phyloP scores from a whole-genome alignment of 2,888 invertebrate genomes.

The Muschampia plurimacula region DNA sequence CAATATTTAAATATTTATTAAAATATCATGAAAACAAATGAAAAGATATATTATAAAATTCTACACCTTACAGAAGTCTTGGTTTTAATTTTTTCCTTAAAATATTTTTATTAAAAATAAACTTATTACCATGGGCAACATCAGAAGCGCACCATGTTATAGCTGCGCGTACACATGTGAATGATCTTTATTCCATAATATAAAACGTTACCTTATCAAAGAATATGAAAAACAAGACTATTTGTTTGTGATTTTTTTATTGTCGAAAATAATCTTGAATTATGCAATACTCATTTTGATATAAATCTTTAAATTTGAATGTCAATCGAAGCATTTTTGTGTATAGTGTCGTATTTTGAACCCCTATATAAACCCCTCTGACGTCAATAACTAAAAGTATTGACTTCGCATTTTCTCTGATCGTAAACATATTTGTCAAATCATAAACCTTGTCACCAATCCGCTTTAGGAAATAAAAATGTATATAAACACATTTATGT shows the following conservation, averaged over 20 bases:
- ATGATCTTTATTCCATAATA: no score
- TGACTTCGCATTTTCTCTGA: conserved; percentile 14
- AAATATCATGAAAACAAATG: no score
- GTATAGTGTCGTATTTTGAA: conserved; percentile 5
- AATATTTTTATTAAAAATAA: no score
- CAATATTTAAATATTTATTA: no score
- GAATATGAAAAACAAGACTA: neutral
- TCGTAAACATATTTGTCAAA: conserved; percentile 67
- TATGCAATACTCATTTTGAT: neutral
- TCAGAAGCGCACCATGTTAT: no score
- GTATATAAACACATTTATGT: conserved; percentile 28
- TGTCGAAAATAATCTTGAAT: neutral
- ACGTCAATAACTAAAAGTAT: conserved; percentile 38
- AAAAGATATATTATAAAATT: no score
- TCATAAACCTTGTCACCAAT: conserved; percentile 52
- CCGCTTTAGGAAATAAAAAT: conserved; percentile 27
- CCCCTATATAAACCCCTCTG: conserved; percentile 13
- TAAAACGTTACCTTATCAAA: neutral
- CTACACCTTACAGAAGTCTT: no score
- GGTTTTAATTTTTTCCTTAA: no score
- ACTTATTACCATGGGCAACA: no score
- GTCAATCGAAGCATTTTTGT: neutral
- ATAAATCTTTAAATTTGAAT: conserved; percentile 3
- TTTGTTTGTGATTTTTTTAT: neutral
- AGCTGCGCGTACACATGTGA: no score